phyloP scores from a whole-genome alignment of 2,113 vertebrate species.

The Psettodes erumei region DNA sequence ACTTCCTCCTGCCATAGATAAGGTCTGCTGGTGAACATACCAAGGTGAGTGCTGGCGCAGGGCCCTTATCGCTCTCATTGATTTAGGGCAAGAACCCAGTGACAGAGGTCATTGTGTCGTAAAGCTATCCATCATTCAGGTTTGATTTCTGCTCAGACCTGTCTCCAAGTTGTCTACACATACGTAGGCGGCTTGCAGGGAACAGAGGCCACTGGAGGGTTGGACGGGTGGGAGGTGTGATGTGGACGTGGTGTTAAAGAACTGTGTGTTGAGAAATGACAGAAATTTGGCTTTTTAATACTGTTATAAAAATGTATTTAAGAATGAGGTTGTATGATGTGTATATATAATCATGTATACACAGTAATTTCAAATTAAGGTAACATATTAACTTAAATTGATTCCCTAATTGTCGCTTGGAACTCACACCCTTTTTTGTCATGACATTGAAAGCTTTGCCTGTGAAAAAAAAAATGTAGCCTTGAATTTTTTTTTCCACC shows the following conservation, averaged over 20 bases:
- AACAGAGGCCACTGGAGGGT: slow-evolving; percentile 44
- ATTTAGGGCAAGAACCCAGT: slow-evolving; percentile 90
- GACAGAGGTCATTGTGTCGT: slow-evolving; percentile 84
- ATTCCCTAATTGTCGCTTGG: slow-evolving; percentile 14
- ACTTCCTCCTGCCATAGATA: slow-evolving; percentile 91
- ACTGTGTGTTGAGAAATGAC: slow-evolving; percentile 3
- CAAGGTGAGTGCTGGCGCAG: slow-evolving; percentile 82
- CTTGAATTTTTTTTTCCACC: slow-evolving; percentile 13
- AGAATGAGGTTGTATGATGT: background rate
- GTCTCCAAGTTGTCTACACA: slow-evolving; percentile 81
- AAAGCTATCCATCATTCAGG: slow-evolving; percentile 80
- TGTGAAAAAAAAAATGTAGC: background rate
- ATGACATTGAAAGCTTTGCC: slow-evolving; percentile 25
- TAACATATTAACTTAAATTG: slow-evolving; percentile 18
- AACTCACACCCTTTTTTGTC: slow-evolving; percentile 18
- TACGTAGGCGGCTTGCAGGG: slow-evolving; percentile 36
- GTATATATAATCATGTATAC: too few species aligned
- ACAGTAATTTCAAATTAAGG: background rate
- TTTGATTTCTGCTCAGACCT: slow-evolving; percentile 80
- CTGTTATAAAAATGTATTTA: slow-evolving; percentile 10
- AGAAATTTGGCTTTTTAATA: slow-evolving; percentile 20
- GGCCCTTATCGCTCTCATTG: slow-evolving; percentile 87
- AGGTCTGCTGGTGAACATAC: slow-evolving; percentile 84
- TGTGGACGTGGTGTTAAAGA: background rate
- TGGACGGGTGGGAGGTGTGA: slow-evolving; percentile 25